phyloP scores from a whole-genome alignment of 2,113 vertebrate genomes.

The Phyllostomus hastatus region DNA sequence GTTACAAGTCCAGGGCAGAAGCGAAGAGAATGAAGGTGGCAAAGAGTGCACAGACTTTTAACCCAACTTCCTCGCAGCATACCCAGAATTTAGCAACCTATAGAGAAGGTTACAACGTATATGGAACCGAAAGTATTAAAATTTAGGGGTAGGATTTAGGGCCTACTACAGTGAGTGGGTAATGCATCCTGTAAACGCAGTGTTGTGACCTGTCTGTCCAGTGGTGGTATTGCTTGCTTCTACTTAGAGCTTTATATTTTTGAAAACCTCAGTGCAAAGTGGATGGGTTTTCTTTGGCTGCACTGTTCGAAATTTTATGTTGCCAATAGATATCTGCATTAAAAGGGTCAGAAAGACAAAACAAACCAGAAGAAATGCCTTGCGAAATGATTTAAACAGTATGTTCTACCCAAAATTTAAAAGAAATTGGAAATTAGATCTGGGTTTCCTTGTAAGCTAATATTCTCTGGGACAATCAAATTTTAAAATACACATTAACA shows the following conservation, averaged over 20 bases:
- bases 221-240: slow-evolving; percentile 89
- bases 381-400: slow-evolving; percentile 29
- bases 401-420: slow-evolving; percentile 54
- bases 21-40: slow-evolving; percentile 99
- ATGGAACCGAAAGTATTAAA: slow-evolving; percentile 99
- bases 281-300: slow-evolving; percentile 93
- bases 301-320: slow-evolving; percentile 86
- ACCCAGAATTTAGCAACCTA: slow-evolving; percentile 99
- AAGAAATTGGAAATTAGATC: slow-evolving; percentile 46
- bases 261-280: slow-evolving; percentile 84
- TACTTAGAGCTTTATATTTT: slow-evolving; percentile 85
- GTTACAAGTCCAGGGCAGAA: slow-evolving; percentile 99
- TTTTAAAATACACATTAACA: not conserved
- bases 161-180: slow-evolving; percentile 93
- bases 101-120: slow-evolving; percentile 99
- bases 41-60: slow-evolving; percentile 96
- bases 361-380: slow-evolving; percentile 33
- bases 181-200: slow-evolving; percentile 89
- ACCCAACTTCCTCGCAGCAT: slow-evolving; percentile 99
- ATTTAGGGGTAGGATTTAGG: slow-evolving; percentile 99
- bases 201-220: slow-evolving; percentile 92
- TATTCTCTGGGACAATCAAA: not conserved
- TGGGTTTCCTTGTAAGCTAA: slow-evolving; percentile 30
- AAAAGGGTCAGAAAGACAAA: slow-evolving; percentile 61
- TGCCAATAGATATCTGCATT: slow-evolving; percentile 98